A percentile compares a stretch with the other conserved stretches of the same genome.
Evolutionary conservation across 2,797 vertebrate genomes (phyloP).

Genomic region (Varecia variegata): DNA sequence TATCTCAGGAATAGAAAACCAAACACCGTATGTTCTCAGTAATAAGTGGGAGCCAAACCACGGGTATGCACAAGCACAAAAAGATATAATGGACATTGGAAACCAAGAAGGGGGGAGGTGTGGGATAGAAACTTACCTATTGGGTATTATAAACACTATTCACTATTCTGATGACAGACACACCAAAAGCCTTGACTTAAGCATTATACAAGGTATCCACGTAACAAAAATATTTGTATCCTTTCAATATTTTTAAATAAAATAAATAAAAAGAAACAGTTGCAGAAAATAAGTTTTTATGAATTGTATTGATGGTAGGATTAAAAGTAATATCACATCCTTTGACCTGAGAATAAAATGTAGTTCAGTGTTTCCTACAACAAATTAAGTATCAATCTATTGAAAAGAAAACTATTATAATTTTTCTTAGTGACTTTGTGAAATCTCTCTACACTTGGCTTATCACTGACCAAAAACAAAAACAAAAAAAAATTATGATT

Average conservation of each 20-base stretch:
- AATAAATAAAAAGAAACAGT: not conserved
- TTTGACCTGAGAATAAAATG: conserved; percentile 27
- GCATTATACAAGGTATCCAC: not conserved
- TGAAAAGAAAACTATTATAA: not conserved
- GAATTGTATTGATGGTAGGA: not conserved
- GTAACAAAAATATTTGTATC: not conserved
- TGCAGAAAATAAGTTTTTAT: conserved; percentile 9
- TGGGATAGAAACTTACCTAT: not conserved
- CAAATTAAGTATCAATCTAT: not conserved
- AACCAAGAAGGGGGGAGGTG: not conserved
- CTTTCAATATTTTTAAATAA: not conserved
- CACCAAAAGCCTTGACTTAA: not conserved
- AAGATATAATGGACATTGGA: not conserved
- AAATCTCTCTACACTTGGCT: not conserved
- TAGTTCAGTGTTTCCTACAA: not conserved
- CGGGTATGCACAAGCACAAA: not conserved
- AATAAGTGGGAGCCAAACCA: not conserved
- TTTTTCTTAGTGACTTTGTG: conserved; percentile 10
- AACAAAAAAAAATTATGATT: not conserved
- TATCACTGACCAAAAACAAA: not conserved
- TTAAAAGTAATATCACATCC: not conserved
- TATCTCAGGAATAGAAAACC: not conserved
- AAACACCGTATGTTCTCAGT: not conserved
- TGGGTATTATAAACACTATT: not conserved
- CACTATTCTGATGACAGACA: not conserved